phyloP scores from a whole-genome alignment of 1,140 invertebrate species.

The Frieseomelitta varia region DNA sequence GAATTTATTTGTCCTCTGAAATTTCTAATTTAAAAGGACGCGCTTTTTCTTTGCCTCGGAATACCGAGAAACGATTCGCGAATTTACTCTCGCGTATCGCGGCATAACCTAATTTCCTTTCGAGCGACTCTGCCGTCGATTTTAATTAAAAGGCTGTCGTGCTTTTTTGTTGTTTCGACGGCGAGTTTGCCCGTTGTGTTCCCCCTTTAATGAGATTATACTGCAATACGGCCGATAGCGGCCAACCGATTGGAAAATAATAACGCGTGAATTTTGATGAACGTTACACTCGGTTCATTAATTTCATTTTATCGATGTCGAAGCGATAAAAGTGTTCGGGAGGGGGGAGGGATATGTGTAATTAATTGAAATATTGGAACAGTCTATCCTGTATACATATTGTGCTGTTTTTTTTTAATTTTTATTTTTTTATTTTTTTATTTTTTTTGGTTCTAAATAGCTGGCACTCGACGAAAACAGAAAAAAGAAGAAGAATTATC shows the following conservation, averaged over 20 bases:
- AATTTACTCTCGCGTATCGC: not conserved
- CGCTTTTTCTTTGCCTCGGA: not conserved
- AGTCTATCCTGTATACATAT: too few relatives aligned
- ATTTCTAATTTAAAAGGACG: not conserved
- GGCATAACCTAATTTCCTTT: not conserved
- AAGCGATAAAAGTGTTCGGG: too few relatives aligned
- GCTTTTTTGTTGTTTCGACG: not conserved
- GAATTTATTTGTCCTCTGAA: not conserved
- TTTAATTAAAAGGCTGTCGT: not conserved
- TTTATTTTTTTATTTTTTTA: too few relatives aligned
- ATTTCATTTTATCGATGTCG: too few relatives aligned
- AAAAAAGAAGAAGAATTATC: too few relatives aligned
- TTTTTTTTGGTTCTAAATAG: too few relatives aligned
- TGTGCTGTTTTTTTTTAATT: too few relatives aligned
- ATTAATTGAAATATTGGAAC: too few relatives aligned
- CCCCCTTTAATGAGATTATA: not conserved
- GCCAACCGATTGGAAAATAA: not conserved
- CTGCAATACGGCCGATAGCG: rapidly evolving
- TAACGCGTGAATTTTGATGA: not conserved
- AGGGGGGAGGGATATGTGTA: too few relatives aligned
- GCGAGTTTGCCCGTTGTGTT: too few relatives aligned
- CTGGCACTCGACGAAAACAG: too few relatives aligned
- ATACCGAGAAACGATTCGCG: not conserved
- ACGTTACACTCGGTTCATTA: not conserved
- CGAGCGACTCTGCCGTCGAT: not conserved